Percentiles rank a stretch among this genome's conserved stretches.
Evolutionary conservation across 2,888 invertebrate species (phyloP).

Genomic region (Eremobia ochroleuca): DNA sequence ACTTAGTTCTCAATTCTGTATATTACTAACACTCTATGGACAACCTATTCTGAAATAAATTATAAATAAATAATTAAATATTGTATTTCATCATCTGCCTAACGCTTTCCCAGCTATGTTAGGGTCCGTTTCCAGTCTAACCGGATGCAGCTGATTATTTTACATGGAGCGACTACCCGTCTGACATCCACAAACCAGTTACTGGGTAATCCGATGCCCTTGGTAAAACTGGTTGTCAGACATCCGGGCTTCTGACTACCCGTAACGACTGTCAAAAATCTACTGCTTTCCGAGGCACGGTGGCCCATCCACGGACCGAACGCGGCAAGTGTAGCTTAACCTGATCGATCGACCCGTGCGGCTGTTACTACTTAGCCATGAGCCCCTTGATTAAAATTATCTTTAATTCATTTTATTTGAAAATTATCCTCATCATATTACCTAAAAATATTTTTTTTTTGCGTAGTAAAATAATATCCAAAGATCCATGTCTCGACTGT

Average conservation of each 20-base stretch:
- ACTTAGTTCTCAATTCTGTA: too few relatives aligned
- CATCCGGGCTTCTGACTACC: neutral
- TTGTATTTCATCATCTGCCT: too few relatives aligned
- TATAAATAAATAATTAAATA: too few relatives aligned
- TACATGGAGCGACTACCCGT: too few relatives aligned
- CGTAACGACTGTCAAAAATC: too few relatives aligned
- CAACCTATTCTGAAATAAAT: too few relatives aligned
- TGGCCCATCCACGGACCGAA: neutral
- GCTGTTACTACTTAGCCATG: neutral
- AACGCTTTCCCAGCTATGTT: too few relatives aligned
- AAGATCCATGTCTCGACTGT: conserved; percentile 30
- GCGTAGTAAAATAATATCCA: conserved; percentile 34
- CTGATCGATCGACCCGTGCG: too few relatives aligned
- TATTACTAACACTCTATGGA: too few relatives aligned
- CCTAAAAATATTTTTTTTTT: conserved; percentile 1
- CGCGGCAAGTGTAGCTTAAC: too few relatives aligned
- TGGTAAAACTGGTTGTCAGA: neutral
- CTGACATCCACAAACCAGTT: neutral
- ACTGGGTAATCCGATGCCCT: neutral
- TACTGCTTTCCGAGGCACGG: too few relatives aligned
- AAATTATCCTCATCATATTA: conserved; percentile 7
- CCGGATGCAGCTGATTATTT: neutral
- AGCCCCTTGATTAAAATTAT: neutral
- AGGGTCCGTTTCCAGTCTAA: too few relatives aligned
- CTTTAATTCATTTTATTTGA: neutral